Conservation (phyloP, 2,888 invertebrate genomes). For the Orchesella flavescens region DNA sequence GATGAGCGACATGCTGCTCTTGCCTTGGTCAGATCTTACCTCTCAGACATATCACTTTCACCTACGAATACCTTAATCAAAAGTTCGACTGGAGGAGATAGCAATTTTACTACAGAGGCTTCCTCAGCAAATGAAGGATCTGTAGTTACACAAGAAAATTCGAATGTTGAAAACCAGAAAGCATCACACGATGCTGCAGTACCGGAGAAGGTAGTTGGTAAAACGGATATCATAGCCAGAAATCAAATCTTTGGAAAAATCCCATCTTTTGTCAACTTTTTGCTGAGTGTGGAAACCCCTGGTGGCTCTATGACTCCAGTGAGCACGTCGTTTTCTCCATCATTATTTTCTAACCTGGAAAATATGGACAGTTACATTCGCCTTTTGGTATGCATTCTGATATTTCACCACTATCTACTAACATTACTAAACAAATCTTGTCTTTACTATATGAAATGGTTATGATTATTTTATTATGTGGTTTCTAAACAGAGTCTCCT, state of each 20-base stretch:
- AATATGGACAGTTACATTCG: slow-evolving; percentile 62
- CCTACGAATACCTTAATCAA: slow-evolving; percentile 33
- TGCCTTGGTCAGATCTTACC: slow-evolving; percentile 73
- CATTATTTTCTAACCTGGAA: slow-evolving; percentile 48
- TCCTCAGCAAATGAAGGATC: neutral
- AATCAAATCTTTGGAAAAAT: slow-evolving; percentile 67
- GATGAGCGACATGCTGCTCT: slow-evolving; percentile 68
- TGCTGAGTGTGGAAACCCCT: slow-evolving; percentile 53
- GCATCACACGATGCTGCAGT: neutral
- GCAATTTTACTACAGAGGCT: slow-evolving; percentile 10
- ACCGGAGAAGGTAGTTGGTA: neutral
- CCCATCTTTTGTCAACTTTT: slow-evolving; percentile 66
- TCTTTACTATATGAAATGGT: neutral
- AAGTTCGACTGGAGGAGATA: slow-evolving; percentile 20
- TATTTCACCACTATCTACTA: no score
- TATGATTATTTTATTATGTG: neutral
- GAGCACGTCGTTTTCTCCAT: slow-evolving; percentile 21
- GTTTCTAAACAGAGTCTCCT: slow-evolving; percentile 70
- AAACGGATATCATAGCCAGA: slow-evolving; percentile 27
- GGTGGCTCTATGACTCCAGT: slow-evolving; percentile 55
- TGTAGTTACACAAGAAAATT: slow-evolving; percentile 2
- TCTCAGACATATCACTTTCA: slow-evolving; percentile 68
- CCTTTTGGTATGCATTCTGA: slow-evolving; percentile 53
- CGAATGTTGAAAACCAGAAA: slow-evolving; percentile 2
- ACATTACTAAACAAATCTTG: neutral